Evolutionary conservation across 2,888 invertebrate species (phyloP).

Genomic region (Euplexia lucipara): DNA sequence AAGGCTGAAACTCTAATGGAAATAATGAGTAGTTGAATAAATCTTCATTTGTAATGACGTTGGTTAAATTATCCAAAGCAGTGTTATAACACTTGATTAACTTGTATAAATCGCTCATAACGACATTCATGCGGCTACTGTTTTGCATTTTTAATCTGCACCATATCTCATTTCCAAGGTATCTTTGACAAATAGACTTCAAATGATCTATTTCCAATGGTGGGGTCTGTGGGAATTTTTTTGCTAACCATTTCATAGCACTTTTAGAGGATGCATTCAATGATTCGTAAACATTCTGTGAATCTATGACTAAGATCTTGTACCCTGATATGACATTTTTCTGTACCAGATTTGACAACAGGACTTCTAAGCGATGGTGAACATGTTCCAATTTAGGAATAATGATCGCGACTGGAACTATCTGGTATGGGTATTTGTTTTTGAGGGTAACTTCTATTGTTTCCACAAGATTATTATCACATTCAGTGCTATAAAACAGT

Average conservation of each 20-base stretch:
- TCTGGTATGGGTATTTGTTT: conserved; percentile 82
- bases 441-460: conserved; percentile 78
- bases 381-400: conserved; percentile 72
- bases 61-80: conserved; percentile 91
- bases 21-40: conserved; percentile 92
- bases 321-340: conserved; percentile 79
- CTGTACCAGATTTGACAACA: conserved; percentile 72
- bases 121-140: conserved; percentile 80
- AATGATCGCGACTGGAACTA: conserved; percentile 84
- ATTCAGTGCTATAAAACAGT: conserved; percentile 80
- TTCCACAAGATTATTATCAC: conserved; percentile 70
- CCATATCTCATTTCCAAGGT: conserved; percentile 92
- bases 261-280: conserved; percentile 79
- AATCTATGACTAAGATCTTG: conserved; percentile 79
- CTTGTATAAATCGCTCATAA: conserved; percentile 90
- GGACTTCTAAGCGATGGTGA: conserved; percentile 70
- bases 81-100: conserved; percentile 93
- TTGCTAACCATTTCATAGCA: conserved; percentile 88
- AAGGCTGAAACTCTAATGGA: conserved; percentile 92
- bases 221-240: conserved; percentile 86
- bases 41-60: conserved; percentile 91
- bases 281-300: conserved; percentile 75
- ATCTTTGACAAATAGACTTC: conserved; percentile 89
- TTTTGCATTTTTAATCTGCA: conserved; percentile 85
- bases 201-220: conserved; percentile 91